Base-by-base conservation (phyloP, 2,888 invertebrate genomes). In the Ptychoptera contaminata region DNA sequence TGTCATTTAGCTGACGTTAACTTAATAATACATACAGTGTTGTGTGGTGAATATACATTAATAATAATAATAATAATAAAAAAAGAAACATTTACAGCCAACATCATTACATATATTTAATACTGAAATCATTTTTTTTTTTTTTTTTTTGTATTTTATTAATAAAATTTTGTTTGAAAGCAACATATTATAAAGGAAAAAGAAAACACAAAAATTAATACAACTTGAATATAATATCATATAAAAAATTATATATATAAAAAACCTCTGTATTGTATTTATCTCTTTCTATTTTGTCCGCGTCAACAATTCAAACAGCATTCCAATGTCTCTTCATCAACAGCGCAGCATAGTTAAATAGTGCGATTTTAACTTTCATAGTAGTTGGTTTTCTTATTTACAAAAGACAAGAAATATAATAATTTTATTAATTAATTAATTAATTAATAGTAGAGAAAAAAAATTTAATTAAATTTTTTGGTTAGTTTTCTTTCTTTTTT, bases 281-380 rank as follows among this genome's bases (percentile, higher is more conserved):
- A n/a, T 32, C 32, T 32, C 32, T 32, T 11, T 32, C n/a, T n/a
- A 32, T 11, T 32, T 32, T 32, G 32, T 32, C 32, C n/a, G 32
- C 32, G 32, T 32, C 32, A n/a, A 32, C 32, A 32, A 32, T 32
- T n/a, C 32, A 32, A 9, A 32, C 42, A 23, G 42, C 42, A 42
- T 42, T 42, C 42, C 42, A 42, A 42, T 42, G 42, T 42, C 35
- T 34, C 41, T 36, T 34, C 16, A 11, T 29, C 16, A 35, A 35
- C 42, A 42, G 42, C 35, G 35, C 36, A 35, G 41, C 41, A 34
- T 34, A 16, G 35, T 41, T 41, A 32, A 42, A 37, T 41, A 45
- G 45, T 45, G 45, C 41, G 45, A 45, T 45, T 45, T 45, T 37
- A 41, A 45, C 45, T 42, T 42, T 42, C 42, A 42, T 32, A 11